Conservation (phyloP, 2,888 invertebrate species). For the Trachelus tabidus region DNA sequence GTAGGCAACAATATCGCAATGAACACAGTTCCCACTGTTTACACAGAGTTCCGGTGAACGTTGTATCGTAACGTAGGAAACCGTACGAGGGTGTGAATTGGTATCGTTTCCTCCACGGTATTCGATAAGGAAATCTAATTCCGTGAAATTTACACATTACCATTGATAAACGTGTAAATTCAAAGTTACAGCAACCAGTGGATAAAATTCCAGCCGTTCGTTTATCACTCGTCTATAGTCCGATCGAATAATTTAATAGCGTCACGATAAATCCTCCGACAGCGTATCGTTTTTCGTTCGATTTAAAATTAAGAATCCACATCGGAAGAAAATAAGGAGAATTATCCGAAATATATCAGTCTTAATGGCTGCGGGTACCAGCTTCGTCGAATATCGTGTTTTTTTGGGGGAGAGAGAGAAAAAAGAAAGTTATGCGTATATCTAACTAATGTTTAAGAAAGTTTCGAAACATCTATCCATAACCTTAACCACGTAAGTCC, state of each 20-base stretch:
- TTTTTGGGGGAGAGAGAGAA: too few species aligned
- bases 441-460: too few species aligned
- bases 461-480: too few species aligned
- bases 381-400: neutral
- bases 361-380: neutral
- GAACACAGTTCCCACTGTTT: slow-evolving; percentile 3
- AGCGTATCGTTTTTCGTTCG: neutral
- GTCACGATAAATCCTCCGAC: neutral
- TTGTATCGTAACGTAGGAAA: neutral
- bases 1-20: neutral
- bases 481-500: too few species aligned
- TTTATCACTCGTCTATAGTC: neutral
- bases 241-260: neutral
- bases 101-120: neutral
- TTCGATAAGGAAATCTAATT: neutral
- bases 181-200: neutral
- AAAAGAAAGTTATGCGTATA: too few species aligned
- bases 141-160: neutral
- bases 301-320: neutral
- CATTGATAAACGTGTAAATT: neutral
- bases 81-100: neutral
- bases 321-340: neutral
- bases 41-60: neutral
- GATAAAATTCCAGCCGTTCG: neutral
- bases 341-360: neutral